Percentiles rank a stretch among this genome's conserved stretches.
These are phyloP conservation scores for Pomacea maculata DNA, from an alignment of 1,140 invertebrate species.

Conservation along the genomic window DNA sequence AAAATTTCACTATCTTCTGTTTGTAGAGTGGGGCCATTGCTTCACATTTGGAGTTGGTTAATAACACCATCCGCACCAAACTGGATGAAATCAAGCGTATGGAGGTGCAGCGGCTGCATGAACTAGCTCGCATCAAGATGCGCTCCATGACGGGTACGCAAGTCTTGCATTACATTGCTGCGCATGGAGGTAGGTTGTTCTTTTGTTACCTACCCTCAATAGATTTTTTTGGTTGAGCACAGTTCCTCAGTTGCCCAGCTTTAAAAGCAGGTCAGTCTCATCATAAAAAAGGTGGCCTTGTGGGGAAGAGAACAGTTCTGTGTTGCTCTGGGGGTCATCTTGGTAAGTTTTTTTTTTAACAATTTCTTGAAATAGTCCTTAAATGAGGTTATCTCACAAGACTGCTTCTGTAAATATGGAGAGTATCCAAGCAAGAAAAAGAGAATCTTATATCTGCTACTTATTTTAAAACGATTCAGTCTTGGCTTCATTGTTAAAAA, in stretches of 20 bases:
- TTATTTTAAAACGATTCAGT: no score
- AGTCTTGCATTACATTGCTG: slow-evolving; percentile 51
- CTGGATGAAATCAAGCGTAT: slow-evolving; percentile 93
- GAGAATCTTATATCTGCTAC: no score
- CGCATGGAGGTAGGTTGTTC: slow-evolving; percentile 49
- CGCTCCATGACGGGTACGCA: slow-evolving; percentile 67
- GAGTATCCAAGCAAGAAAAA: no score
- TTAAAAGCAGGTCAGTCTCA: not conserved
- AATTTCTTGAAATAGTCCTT: no score
- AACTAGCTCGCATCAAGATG: slow-evolving; percentile 73
- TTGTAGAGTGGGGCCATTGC: slow-evolving; percentile 88
- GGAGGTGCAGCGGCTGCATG: slow-evolving; percentile 82
- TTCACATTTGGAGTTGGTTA: slow-evolving; percentile 87
- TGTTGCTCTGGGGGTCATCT: not conserved
- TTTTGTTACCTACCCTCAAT: not conserved
- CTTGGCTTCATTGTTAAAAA: no score
- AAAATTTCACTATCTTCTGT: slow-evolving; percentile 7
- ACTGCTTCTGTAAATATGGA: not conserved
- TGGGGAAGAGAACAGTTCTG: not conserved
- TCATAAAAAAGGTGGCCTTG: not conserved
- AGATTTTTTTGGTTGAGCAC: not conserved
- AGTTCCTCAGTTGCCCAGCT: not conserved
- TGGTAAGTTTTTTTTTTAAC: no score
- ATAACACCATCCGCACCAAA: slow-evolving; percentile 85
- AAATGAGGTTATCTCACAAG: not conserved